A percentile compares a stretch with the other conserved stretches of the same genome.
Conservation (phyloP, 2,113 vertebrate genomes). For the Suncus etruscus region DNA sequence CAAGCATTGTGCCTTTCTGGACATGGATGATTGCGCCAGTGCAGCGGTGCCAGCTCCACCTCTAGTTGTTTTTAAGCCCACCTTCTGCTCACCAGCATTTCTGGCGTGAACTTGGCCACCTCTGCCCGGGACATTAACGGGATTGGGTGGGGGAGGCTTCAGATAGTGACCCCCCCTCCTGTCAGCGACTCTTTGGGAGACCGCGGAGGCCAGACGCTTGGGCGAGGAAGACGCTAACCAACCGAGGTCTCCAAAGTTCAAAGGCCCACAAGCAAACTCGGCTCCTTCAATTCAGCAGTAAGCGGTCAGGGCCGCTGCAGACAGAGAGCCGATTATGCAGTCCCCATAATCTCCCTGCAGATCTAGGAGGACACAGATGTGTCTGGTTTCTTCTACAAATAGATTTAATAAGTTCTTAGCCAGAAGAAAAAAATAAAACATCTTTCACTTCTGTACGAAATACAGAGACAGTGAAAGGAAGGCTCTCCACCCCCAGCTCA, state of each 20-base stretch:
- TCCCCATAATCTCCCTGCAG: conserved; percentile 79
- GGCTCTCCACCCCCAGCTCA: neutral
- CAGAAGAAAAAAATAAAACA: conserved; percentile 37
- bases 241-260: conserved; percentile 79
- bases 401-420: conserved; percentile 77
- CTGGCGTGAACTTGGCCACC: neutral
- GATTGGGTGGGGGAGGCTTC: neutral
- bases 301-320: conserved; percentile 68
- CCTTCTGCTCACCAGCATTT: neutral
- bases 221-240: conserved; percentile 59
- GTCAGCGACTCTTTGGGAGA: conserved; percentile 54
- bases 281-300: conserved; percentile 73
- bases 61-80: neutral
- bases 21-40: neutral
- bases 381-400: conserved; percentile 85
- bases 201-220: conserved; percentile 56
- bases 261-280: conserved; percentile 75
- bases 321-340: conserved; percentile 83
- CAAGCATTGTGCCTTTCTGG: neutral
- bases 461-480: conserved; percentile 45
- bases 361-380: conserved; percentile 82
- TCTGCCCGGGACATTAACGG: neutral
- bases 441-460: conserved; percentile 51
- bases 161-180: conserved; percentile 56
- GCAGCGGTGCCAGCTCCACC: neutral